Conservation (phyloP, 2,797 vertebrate genomes). For the Coreius guichenoti region DNA sequence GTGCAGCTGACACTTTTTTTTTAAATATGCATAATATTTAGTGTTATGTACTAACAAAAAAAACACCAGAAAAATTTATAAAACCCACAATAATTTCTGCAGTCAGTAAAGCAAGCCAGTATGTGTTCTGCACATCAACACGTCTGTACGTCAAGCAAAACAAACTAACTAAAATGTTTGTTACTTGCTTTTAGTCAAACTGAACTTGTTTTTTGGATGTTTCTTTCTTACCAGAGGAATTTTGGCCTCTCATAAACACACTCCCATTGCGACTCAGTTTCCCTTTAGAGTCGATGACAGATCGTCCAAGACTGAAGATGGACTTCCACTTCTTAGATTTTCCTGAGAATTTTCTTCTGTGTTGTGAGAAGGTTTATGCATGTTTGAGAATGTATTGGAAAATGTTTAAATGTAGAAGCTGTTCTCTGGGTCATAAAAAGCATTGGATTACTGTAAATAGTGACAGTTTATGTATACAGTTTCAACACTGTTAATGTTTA, state of each 20-base stretch:
- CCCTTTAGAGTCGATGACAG: slow-evolving; percentile 90
- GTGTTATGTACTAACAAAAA: no score
- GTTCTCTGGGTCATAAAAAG: not conserved
- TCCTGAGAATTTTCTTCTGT: slow-evolving; percentile 92
- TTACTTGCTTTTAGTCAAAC: no score
- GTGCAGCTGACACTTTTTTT: not conserved
- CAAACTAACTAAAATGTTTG: no score
- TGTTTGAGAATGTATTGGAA: slow-evolving; percentile 82
- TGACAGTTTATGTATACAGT: not conserved
- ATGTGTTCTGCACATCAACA: not conserved
- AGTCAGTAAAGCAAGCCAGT: not conserved
- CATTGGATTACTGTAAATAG: not conserved
- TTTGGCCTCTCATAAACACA: slow-evolving; percentile 92
- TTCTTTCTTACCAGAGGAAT: slow-evolving; percentile 80
- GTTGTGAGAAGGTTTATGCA: slow-evolving; percentile 81
- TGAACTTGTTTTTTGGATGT: not conserved
- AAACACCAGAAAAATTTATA: not conserved
- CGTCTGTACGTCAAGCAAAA: not conserved
- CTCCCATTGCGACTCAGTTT: slow-evolving; percentile 97
- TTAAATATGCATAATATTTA: not conserved
- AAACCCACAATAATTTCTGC: not conserved
- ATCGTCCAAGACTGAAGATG: slow-evolving; percentile 95
- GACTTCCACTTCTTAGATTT: slow-evolving; percentile 99
- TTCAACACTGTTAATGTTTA: not conserved
- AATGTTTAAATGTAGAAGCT: not conserved